These are phyloP conservation scores for Polymixis flavicincta DNA, from an alignment of 2,888 invertebrate species.

Conservation along the genomic window DNA sequence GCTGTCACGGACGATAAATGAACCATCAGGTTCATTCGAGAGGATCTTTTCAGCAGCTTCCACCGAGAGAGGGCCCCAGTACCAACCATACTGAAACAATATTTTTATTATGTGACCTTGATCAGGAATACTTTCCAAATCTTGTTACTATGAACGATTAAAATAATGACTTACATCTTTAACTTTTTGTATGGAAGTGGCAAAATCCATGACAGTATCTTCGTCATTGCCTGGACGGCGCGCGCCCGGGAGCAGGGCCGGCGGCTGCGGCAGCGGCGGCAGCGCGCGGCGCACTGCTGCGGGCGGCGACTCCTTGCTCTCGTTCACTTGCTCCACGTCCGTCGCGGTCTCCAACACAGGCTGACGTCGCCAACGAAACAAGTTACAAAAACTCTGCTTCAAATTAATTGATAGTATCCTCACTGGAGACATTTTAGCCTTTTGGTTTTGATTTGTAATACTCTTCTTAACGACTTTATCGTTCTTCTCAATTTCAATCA, in stretches of 20 bases:
- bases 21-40: constrained; percentile 97
- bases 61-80: constrained; percentile 98
- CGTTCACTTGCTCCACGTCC: constrained; percentile 77
- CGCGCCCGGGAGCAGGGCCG: constrained; percentile 73
- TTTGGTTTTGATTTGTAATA: constrained; percentile 73
- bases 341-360: constrained; percentile 73
- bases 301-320: constrained; percentile 80
- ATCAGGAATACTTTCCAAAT: background rate
- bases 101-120: background rate
- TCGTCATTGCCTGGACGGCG: constrained; percentile 79
- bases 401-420: constrained; percentile 93
- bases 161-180: constrained; percentile 94
- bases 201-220: constrained; percentile 94
- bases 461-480: constrained; percentile 80
- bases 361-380: constrained; percentile 92
- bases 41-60: constrained; percentile 97
- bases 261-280: constrained; percentile 85
- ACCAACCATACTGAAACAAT: constrained; percentile 96
- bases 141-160: background rate
- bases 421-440: constrained; percentile 92
- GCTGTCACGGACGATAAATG: constrained; percentile 98
- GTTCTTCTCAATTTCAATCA: constrained; percentile 84
- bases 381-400: constrained; percentile 96
- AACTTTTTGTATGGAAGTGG: constrained; percentile 97
- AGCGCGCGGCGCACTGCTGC: constrained; percentile 84